A percentile compares a stretch with the other conserved stretches of the same genome.
Conservation (phyloP, 2,797 vertebrate species). For the Cuniculus paca region DNA sequence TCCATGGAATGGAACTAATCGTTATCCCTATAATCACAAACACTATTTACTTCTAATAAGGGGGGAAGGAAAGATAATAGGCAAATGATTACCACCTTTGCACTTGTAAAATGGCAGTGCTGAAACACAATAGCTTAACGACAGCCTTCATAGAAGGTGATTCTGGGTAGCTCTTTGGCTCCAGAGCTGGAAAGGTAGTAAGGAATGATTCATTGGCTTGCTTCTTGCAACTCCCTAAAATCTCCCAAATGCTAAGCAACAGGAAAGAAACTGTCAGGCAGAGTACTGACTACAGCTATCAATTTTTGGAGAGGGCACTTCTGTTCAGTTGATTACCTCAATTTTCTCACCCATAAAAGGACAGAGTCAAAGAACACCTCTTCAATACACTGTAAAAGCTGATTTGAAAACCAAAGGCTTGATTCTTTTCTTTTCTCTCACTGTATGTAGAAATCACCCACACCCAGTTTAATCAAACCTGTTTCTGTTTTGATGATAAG, state of each 20-base stretch:
- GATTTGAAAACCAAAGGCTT: conserved; percentile 51
- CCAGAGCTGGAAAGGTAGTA: conserved; percentile 35
- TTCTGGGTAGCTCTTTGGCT: conserved; percentile 33
- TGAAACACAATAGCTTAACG: not conserved
- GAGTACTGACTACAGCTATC: not conserved
- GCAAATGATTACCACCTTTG: not conserved
- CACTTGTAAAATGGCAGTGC: not conserved
- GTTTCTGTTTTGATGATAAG: conserved; percentile 69
- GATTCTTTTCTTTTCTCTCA: conserved; percentile 27
- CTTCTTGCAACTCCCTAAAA: conserved; percentile 27
- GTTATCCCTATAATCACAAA: not conserved
- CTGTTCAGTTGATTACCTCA: conserved; percentile 56
- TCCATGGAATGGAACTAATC: not conserved
- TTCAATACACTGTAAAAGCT: not conserved
- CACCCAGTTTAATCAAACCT: conserved; percentile 44
- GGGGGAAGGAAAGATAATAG: not conserved
- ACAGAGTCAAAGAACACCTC: conserved; percentile 36
- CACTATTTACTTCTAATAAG: conserved; percentile 26
- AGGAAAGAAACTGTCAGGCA: conserved; percentile 13
- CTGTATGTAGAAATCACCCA: conserved; percentile 55
- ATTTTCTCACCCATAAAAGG: conserved; percentile 68
- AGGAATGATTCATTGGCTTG: conserved; percentile 49
- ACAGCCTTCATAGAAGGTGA: not conserved
- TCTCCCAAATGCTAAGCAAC: conserved; percentile 57
- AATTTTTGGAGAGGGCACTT: conserved; percentile 54